These are phyloP conservation scores for Cheilosia urbana DNA, from an alignment of 2,888 invertebrate species.

Conservation along the genomic window DNA sequence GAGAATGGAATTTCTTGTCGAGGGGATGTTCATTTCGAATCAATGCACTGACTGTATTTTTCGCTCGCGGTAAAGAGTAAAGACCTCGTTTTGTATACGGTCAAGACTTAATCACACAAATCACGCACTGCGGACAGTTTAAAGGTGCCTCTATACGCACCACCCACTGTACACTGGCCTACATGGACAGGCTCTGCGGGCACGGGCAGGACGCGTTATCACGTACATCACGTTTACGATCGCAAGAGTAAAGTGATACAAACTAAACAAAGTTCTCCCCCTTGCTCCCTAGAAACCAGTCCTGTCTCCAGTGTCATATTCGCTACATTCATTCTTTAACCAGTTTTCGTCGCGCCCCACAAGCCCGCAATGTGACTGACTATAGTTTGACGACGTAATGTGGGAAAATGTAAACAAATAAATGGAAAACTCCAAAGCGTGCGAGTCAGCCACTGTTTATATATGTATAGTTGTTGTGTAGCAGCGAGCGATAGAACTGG, in stretches of 20 bases:
- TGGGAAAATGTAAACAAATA: conserved; percentile 72
- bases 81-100: conserved; percentile 18
- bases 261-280: conserved; percentile 32
- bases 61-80: not conserved
- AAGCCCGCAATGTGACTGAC: conserved; percentile 6
- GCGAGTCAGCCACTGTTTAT: conserved; percentile 38
- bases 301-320: too few species aligned
- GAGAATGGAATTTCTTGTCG: conserved; percentile 41
- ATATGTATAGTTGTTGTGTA: conserved; percentile 3
- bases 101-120: conserved; percentile 44
- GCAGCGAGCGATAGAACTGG: conserved; percentile 60
- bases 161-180: conserved; percentile 11
- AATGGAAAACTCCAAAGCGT: conserved; percentile 27
- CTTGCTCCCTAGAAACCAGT: conserved; percentile 41
- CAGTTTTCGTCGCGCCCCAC: conserved; percentile 26
- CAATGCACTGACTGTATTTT: conserved; percentile 36
- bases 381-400: conserved; percentile 18
- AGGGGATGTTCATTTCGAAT: not conserved
- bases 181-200: conserved; percentile 13
- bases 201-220: conserved; percentile 26
- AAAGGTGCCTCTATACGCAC: not conserved
- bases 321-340: conserved; percentile 49
- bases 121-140: conserved; percentile 52
- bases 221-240: conserved; percentile 37
- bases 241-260: conserved; percentile 17